Evolutionary conservation across 2,888 invertebrate species (phyloP), one percentile per base, ranked within the genome.

Genomic region (Druceiella hillmani): DNA sequence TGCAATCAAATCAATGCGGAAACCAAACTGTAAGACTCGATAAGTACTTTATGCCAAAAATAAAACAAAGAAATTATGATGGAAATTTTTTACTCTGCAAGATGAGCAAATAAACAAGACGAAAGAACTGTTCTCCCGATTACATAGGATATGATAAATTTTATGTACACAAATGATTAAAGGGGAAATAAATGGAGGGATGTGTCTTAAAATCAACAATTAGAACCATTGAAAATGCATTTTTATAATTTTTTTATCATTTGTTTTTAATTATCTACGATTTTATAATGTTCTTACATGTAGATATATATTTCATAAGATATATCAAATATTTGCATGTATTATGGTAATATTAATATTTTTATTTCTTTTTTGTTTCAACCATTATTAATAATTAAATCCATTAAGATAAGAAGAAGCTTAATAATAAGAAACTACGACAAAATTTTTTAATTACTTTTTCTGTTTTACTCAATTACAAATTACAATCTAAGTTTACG

Each of bases 261-360:
- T 70, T 70, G 68, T 70, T 71, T 71, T 72, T 71, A 70, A 70
- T 73, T 72, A 71, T 71, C 72, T 72, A 72, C 71, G 71, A 65
- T 71, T 36, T 70, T 67, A 71, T 72, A 71, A 71, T 72, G 71
- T 71, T 66, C 71, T 72, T 71, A 71, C 64, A 46, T 70, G 70
- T 72, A 72, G 69, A 72, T 71, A 71, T 70, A 70, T 70, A 70
- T 70, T 65, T 68, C 66, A 71, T 71, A 71, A 71, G 71, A 70
- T 72, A 71, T 69, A 64, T 71, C 68, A 70, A 71, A 69, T 71
- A 71, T 72, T 71, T 72, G 69, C 69, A 70, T 46, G 66, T n/a
- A n/a, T n/a, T n/a, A n/a, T 71, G 66, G 71, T 71, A 71, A 68
- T 70, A 70, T 68, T 70, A 66, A 65, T 66, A 69, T 69, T 68